Percentiles rank a stretch among this genome's conserved stretches.
phyloP scores from a whole-genome alignment of 2,888 invertebrate genomes.

The Catocala fraxini region DNA sequence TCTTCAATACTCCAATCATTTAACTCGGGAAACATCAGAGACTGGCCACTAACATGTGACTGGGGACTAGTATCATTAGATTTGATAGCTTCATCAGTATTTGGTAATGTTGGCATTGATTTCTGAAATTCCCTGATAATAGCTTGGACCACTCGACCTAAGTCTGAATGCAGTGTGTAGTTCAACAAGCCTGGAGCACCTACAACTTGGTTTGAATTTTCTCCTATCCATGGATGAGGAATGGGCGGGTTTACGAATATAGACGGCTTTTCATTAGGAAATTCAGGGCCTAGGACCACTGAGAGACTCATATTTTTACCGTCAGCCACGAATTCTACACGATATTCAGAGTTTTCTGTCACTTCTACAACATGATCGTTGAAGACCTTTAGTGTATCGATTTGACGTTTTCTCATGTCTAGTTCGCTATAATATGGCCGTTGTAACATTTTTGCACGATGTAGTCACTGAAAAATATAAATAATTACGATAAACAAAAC shows the following conservation, averaged over 20 bases:
- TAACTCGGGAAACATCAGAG: constrained; percentile 75
- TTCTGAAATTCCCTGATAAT: constrained; percentile 93
- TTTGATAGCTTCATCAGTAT: constrained; percentile 76
- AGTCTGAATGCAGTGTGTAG: constrained; percentile 93
- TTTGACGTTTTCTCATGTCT: constrained; percentile 90
- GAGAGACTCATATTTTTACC: constrained; percentile 89
- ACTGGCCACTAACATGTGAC: constrained; percentile 61
- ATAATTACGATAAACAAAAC: too few species aligned
- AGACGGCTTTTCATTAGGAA: constrained; percentile 92
- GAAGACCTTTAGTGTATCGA: constrained; percentile 93
- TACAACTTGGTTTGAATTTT: constrained; percentile 90
- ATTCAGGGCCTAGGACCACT: constrained; percentile 90
- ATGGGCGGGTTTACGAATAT: constrained; percentile 90
- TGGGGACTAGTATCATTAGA: constrained; percentile 70
- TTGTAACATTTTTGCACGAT: constrained; percentile 80
- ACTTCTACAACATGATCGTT: constrained; percentile 93
- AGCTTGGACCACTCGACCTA: constrained; percentile 93
- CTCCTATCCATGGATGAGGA: constrained; percentile 91
- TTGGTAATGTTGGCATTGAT: constrained; percentile 58
- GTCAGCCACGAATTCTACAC: constrained; percentile 90
- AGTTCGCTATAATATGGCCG: constrained; percentile 86
- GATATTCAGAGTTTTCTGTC: constrained; percentile 91
- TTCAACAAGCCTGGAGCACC: constrained; percentile 92
- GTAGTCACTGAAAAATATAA: constrained; percentile 21
- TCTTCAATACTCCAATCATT: constrained; percentile 86